phyloP scores from a whole-genome alignment of 1,140 invertebrate species.

The Ostrea denselamellosa region DNA sequence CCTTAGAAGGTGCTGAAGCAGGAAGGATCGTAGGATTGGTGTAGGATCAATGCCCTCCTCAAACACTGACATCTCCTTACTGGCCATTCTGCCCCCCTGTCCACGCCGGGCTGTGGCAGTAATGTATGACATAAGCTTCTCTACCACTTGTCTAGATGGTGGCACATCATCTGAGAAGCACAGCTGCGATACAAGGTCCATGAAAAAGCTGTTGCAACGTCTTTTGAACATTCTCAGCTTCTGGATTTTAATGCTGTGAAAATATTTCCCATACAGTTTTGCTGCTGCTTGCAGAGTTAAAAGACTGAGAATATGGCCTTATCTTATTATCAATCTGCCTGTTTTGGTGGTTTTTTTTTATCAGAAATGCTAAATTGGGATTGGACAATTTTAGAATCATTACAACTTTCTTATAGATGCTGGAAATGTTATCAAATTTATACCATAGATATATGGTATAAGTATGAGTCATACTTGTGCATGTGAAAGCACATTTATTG shows the following conservation, averaged over 20 bases:
- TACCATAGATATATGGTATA: no score
- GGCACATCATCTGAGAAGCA: constrained; percentile 68
- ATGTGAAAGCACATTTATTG: no score
- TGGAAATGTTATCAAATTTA: no score
- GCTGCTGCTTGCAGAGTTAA: no score
- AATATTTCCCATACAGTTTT: background rate
- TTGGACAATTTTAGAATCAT: no score
- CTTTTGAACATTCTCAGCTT: constrained; percentile 53
- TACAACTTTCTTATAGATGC: no score
- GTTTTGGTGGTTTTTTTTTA: no score
- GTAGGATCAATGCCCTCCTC: constrained; percentile 69
- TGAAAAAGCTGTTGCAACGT: constrained; percentile 70
- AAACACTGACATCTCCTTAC: constrained; percentile 66
- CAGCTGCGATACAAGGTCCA: constrained; percentile 71
- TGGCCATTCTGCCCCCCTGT: constrained; percentile 42
- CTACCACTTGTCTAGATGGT: constrained; percentile 65
- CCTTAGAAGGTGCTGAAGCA: constrained; percentile 69
- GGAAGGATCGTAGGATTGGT: constrained; percentile 70
- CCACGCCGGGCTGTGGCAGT: constrained; percentile 49
- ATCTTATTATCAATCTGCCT: no score
- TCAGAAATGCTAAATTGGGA: no score
- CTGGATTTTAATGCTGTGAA: background rate
- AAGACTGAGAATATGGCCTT: no score
- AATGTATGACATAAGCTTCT: constrained; percentile 68
- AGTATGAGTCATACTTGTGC: no score